A percentile compares a stretch with the other conserved stretches of the same genome.
These are phyloP conservation scores for Platysteira castanea DNA, from an alignment of 2,113 vertebrate genomes.

Conservation along the genomic window DNA sequence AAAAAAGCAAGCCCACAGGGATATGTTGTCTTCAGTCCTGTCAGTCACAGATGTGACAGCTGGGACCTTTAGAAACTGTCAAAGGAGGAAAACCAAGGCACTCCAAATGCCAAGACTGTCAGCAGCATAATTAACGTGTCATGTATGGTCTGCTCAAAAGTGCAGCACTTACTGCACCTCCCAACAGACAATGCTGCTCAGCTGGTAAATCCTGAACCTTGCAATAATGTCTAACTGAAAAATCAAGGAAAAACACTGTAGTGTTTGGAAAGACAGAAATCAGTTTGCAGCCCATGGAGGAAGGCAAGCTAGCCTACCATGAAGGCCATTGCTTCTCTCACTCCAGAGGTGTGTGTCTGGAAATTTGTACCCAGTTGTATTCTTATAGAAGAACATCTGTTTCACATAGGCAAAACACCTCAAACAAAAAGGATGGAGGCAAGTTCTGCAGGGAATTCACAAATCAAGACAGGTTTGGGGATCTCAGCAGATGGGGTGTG, in stretches of 20 bases:
- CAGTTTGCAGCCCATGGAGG: neutral
- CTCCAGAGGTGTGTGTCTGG: neutral
- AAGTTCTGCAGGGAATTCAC: neutral
- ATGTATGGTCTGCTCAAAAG: neutral
- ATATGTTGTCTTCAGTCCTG: neutral
- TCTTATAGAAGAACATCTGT: neutral
- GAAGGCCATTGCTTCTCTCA: neutral
- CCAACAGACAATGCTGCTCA: neutral
- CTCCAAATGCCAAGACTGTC: constrained; percentile 7
- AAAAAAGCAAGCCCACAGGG: neutral
- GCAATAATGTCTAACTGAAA: neutral
- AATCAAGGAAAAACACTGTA: neutral
- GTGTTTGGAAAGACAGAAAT: neutral
- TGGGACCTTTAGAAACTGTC: neutral
- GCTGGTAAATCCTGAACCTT: neutral
- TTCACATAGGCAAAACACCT: neutral
- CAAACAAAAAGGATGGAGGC: neutral
- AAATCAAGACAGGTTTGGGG: neutral
- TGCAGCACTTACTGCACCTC: neutral
- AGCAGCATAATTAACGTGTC: constrained; percentile 11
- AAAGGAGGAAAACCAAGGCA: neutral
- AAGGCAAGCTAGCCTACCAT: neutral
- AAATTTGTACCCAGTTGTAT: accelerated
- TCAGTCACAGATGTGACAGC: neutral
- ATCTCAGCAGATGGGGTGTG: neutral